phyloP scores from a whole-genome alignment of 2,113 vertebrate genomes.

The Nettapus auritus region DNA sequence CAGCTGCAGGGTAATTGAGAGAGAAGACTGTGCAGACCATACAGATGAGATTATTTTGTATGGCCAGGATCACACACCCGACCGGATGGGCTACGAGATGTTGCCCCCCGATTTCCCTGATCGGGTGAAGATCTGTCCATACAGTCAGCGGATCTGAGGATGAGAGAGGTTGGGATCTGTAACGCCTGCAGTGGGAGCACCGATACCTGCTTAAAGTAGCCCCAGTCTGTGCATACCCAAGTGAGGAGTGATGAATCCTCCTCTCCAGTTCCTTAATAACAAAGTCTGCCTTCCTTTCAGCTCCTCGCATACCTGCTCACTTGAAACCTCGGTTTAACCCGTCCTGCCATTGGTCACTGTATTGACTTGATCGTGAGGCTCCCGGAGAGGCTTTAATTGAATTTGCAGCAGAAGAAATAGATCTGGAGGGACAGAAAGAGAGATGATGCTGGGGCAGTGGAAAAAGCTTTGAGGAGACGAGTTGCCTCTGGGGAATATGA shows the following conservation, averaged over 20 bases:
- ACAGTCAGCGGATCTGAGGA: not conserved
- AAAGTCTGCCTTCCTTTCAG: not conserved
- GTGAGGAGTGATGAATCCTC: not conserved
- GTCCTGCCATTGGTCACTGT: not conserved
- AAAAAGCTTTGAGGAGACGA: slow-evolving; percentile 19
- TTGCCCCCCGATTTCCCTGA: not conserved
- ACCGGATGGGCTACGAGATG: not conserved
- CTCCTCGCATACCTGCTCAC: not conserved
- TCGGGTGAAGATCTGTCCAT: not conserved
- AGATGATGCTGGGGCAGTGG: not conserved
- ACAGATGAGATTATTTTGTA: slow-evolving; percentile 17
- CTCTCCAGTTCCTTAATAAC: not conserved
- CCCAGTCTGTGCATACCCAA: not conserved
- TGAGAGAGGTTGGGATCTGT: not conserved
- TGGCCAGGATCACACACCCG: not conserved
- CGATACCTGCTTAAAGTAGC: not conserved
- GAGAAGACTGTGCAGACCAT: not conserved
- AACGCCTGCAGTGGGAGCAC: not conserved
- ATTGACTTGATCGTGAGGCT: slow-evolving; percentile 18
- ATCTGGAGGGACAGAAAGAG: not conserved
- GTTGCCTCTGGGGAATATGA: not conserved
- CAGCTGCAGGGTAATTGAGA: slow-evolving; percentile 29
- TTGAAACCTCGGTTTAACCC: slow-evolving; percentile 3
- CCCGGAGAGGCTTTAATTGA: slow-evolving; percentile 5
- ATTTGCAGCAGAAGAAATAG: slow-evolving; percentile 6